Percentiles rank a stretch among this genome's conserved stretches.
These are phyloP conservation scores for Stenodema calcarata DNA, from an alignment of 2,888 invertebrate genomes.

Conservation along the genomic window DNA sequence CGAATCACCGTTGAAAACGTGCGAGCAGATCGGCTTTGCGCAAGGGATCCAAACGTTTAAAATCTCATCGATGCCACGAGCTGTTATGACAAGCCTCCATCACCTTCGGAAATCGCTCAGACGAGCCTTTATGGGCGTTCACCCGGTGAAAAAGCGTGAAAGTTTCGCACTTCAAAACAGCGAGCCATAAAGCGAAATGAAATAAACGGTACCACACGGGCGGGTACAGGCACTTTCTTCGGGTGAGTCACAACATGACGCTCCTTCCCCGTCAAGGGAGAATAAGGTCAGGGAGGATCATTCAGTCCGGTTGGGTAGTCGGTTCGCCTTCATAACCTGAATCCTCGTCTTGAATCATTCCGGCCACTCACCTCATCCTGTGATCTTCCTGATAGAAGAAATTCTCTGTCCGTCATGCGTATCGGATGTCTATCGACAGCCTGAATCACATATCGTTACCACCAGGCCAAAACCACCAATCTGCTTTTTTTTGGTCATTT, in stretches of 20 bases:
- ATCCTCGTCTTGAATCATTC: not conserved
- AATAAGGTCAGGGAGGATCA: not conserved
- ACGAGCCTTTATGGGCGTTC: not conserved
- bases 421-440: too few relatives aligned
- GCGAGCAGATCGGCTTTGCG: too few relatives aligned
- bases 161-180: not conserved
- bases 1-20: too few relatives aligned
- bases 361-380: too few relatives aligned
- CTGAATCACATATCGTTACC: too few relatives aligned
- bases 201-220: not conserved
- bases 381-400: too few relatives aligned
- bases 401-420: too few relatives aligned
- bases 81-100: not conserved
- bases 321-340: not conserved
- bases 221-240: not conserved
- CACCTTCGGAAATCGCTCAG: not conserved
- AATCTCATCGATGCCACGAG: not conserved
- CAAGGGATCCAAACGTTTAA: not conserved
- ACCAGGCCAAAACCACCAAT: too few relatives aligned
- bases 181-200: not conserved
- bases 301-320: not conserved
- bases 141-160: not conserved
- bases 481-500: too few relatives aligned
- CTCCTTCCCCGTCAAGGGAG: not conserved
- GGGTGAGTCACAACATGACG: not conserved